These are phyloP conservation scores for Hassar affinis DNA, from an alignment of 2,113 vertebrate genomes.

Conservation along the genomic window DNA sequence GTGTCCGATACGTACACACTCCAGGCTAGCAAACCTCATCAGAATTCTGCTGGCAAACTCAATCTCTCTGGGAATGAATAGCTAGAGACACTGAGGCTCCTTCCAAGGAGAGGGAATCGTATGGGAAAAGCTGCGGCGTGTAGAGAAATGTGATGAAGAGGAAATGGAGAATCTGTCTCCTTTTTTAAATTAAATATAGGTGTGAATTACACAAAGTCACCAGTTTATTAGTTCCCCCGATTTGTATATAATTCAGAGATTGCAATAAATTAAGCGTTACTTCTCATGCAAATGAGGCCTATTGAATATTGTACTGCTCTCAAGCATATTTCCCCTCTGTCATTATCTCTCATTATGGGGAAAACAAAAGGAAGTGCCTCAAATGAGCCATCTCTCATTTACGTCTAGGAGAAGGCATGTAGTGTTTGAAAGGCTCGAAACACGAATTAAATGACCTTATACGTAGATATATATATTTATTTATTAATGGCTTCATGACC, in stretches of 20 bases:
- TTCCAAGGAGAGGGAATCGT: conserved; percentile 58
- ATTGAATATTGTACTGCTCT: neutral
- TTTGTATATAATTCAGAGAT: neutral
- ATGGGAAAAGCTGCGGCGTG: conserved; percentile 48
- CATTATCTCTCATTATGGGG: conserved; percentile 9
- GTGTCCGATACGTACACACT: neutral
- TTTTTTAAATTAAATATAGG: neutral
- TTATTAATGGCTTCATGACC: neutral
- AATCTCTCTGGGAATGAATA: conserved; percentile 64
- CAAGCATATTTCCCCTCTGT: neutral
- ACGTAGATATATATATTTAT: neutral
- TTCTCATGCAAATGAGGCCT: conserved; percentile 11
- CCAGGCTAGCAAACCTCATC: conserved; percentile 59
- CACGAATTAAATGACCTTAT: neutral
- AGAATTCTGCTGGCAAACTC: conserved; percentile 67
- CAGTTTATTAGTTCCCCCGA: neutral
- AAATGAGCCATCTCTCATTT: neutral
- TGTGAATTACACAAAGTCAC: neutral
- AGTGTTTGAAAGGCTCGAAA: neutral
- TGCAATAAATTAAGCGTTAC: neutral
- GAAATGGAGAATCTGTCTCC: neutral
- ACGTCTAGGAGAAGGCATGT: too few species aligned
- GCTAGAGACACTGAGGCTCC: conserved; percentile 56
- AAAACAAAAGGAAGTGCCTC: conserved; percentile 10
- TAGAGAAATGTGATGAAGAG: neutral